phyloP scores from a whole-genome alignment of 64 coral and sea anemone genomes.

The Montipora foliosa region DNA sequence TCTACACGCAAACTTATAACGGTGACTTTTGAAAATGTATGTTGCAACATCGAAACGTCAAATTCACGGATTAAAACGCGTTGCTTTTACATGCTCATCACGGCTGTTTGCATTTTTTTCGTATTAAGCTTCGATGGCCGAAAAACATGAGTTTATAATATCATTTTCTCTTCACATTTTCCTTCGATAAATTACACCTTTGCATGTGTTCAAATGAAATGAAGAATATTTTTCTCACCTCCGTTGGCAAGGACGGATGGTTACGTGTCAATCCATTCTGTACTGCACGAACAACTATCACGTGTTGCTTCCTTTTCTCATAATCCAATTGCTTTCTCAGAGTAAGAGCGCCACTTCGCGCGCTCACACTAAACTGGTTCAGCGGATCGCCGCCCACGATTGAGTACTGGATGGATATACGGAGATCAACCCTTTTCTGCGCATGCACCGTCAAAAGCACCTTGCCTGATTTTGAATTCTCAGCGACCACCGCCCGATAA shows the following conservation, averaged over 20 bases:
- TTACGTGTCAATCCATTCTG: constrained; percentile 41
- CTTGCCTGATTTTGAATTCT: not conserved
- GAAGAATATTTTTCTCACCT: constrained; percentile 14
- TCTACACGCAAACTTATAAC: too few species aligned
- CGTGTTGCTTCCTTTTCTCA: constrained; percentile 19
- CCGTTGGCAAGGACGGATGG: constrained; percentile 44
- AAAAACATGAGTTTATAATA: too few species aligned
- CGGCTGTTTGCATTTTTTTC: too few species aligned
- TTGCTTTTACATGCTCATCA: too few species aligned
- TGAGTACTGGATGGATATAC: constrained; percentile 46
- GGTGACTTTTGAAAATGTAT: too few species aligned
- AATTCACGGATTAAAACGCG: too few species aligned
- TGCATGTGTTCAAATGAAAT: not conserved
- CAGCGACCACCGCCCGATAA: constrained; percentile 24
- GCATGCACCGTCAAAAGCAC: constrained; percentile 42
- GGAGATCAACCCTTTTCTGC: not conserved
- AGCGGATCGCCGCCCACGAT: constrained; percentile 70
- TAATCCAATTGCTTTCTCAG: constrained; percentile 65
- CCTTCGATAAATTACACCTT: too few species aligned
- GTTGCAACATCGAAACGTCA: too few species aligned
- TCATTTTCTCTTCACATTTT: too few species aligned
- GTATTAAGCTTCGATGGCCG: too few species aligned
- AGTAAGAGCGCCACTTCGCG: constrained; percentile 42
- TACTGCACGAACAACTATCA: constrained; percentile 53
- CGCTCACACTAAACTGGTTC: constrained; percentile 56